phyloP scores from a whole-genome alignment of 2,797 vertebrate genomes.

The Acrocephalus scirpaceus region DNA sequence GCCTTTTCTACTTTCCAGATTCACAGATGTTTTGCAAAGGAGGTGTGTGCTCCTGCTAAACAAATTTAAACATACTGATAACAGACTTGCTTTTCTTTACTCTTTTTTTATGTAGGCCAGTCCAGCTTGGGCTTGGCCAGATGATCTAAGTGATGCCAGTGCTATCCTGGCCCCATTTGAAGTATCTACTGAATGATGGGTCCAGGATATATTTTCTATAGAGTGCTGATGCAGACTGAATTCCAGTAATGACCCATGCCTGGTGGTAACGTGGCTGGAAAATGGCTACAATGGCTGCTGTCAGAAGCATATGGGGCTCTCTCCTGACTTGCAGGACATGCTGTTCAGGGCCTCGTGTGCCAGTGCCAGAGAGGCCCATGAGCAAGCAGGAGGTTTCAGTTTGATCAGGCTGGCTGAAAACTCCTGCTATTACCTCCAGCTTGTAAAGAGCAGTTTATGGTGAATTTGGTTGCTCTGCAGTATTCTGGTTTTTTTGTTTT shows the following conservation, averaged over 20 bases:
- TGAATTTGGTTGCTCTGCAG: not conserved
- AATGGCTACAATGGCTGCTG: not conserved
- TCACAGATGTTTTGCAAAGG: not conserved
- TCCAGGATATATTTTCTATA: not conserved
- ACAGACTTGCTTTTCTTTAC: not conserved
- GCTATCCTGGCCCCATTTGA: not conserved
- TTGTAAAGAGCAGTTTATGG: not conserved
- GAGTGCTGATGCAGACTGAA: not conserved
- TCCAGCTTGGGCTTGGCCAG: not conserved
- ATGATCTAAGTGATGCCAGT: not conserved
- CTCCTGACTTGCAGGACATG: not conserved
- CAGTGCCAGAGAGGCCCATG: not conserved
- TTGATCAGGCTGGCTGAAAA: not conserved
- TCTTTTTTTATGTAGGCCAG: not conserved
- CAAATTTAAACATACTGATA: not conserved
- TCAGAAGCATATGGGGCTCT: not conserved
- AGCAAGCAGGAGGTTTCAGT: not conserved
- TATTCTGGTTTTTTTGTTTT: not conserved
- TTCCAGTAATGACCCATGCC: not conserved
- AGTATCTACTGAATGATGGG: not conserved
- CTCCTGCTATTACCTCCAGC: not conserved
- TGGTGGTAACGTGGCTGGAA: not conserved
- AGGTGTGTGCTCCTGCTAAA: not conserved
- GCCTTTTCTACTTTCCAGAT: not conserved
- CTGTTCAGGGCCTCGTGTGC: not conserved